These are phyloP conservation scores for Rhagonycha lutea DNA, from an alignment of 2,888 invertebrate species.

Conservation along the genomic window DNA sequence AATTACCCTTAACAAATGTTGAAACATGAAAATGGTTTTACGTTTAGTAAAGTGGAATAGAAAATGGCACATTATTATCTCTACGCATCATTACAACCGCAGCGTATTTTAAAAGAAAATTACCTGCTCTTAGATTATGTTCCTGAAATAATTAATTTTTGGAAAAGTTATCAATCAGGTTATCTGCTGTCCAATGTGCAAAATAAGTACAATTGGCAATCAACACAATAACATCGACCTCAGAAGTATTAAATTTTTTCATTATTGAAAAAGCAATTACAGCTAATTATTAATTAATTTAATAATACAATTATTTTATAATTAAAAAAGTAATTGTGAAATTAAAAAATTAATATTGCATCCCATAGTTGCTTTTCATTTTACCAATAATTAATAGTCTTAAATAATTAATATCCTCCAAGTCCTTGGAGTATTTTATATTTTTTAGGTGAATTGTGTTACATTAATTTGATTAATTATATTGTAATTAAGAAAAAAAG, in stretches of 20 bases:
- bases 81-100: background rate
- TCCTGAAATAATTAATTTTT: background rate
- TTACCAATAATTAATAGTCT: background rate
- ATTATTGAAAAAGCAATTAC: background rate
- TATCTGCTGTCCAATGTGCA: background rate
- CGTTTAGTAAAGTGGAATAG: background rate
- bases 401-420: background rate
- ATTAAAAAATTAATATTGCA: background rate
- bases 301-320: background rate
- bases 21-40: background rate
- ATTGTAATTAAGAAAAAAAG: background rate
- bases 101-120: background rate
- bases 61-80: background rate
- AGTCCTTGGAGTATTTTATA: background rate
- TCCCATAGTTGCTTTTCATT: background rate
- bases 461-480: background rate
- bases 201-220: background rate
- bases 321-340: background rate
- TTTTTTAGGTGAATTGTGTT: background rate
- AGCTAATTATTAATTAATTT: background rate
- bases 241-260: background rate
- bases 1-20: background rate
- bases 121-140: background rate
- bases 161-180: background rate
- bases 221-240: background rate